Percentiles rank a stretch among this genome's conserved stretches.
phyloP scores from a whole-genome alignment of 2,113 vertebrate genomes.

The Dendrocopos noguchii region DNA sequence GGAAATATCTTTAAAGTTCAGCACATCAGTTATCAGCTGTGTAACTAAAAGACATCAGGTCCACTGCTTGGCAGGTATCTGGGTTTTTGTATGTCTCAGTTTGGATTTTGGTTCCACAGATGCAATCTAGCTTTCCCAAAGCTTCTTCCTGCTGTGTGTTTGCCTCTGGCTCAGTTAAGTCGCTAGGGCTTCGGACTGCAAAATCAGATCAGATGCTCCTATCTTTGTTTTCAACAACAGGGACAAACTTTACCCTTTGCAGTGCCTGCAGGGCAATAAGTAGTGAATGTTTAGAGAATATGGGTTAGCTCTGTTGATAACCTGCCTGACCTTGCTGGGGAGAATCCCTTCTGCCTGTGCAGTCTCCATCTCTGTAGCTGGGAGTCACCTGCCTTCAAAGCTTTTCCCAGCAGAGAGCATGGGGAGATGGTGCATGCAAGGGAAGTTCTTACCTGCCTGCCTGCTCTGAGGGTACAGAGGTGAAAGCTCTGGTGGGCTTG shows the following conservation, averaged over 20 bases:
- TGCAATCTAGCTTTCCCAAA: background rate
- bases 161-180: background rate
- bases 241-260: conserved; percentile 45
- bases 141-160: conserved; percentile 37
- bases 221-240: conserved; percentile 32
- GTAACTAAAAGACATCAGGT: background rate
- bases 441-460: background rate
- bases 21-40: background rate
- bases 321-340: conserved; percentile 36
- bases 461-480: background rate
- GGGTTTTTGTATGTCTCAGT: background rate
- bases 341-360: conserved; percentile 46
- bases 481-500: background rate
- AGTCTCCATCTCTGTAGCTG: background rate
- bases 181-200: background rate
- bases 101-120: background rate
- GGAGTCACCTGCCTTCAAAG: background rate
- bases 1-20: background rate
- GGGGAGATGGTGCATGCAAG: background rate
- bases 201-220: conserved; percentile 1
- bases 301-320: background rate
- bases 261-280: background rate
- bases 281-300: conserved; percentile 35
- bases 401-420: background rate
- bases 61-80: background rate